Evolutionary conservation across 2,888 invertebrate species (phyloP), one percentile per base, ranked within the genome.

Genomic region (Gerris lacustris): DNA sequence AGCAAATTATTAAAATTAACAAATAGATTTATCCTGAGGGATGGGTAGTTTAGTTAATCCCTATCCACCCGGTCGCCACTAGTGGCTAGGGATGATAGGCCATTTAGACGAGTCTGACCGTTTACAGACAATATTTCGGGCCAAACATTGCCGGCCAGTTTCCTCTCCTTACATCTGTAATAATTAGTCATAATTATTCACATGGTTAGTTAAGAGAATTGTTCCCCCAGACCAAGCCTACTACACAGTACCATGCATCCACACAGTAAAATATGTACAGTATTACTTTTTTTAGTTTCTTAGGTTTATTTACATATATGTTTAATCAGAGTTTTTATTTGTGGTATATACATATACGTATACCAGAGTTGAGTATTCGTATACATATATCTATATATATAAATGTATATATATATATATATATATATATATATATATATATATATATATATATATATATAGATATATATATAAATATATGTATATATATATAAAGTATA

Each of bases 161-260:
- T 74, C 73, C 74, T 73, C 73, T 72, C 68, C 72, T 75, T 72
- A 72, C 72, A 76, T 76, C 76, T 76, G 76, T 72, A 76, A 76
- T 74, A 76, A 74, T 11, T 55, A 11, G 15, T 9, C 15, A 9
- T 11, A 11, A 55, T 76, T 76, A 76, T 74, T 72, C 74, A 76
- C 73, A 75, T 63, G 71, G 74, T 76, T 76, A 76, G 75, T 76
- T 76, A 76, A 72, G 73, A 71, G 71, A 17, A n/a, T 72, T 70
- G 70, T 70, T 72, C 73, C 74, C 74, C 73, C 73, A 69, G 68
- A 18, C 64, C 69, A 74, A 73, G 73, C 73, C 74, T 74, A 74
- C 74, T 74, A 74, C 73, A 74, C 73, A 74, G 69, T 73, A 74
- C 71, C 74, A 74, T 74, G 74, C 74, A 74, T 69, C 71, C 74